Conservation (phyloP, 1,140 invertebrate genomes). For the Gryllus bimaculatus region DNA sequence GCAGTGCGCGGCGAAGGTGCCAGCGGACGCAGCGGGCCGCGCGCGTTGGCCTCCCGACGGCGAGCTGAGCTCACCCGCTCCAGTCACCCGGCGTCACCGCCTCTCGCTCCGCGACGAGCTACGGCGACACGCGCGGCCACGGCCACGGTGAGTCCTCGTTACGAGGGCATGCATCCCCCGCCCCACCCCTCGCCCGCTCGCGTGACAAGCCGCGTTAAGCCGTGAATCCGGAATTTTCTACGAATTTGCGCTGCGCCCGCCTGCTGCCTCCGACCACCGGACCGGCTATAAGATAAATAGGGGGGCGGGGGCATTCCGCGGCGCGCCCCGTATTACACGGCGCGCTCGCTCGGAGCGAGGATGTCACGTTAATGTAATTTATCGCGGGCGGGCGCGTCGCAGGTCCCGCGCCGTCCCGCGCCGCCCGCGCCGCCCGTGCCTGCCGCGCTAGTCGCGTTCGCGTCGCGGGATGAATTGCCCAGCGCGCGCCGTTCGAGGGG, state of each 20-base stretch:
- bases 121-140: neutral
- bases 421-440: neutral
- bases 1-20: neutral
- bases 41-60: neutral
- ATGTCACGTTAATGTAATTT: neutral
- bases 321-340: neutral
- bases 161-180: neutral
- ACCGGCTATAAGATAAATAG: neutral
- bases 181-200: neutral
- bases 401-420: no score
- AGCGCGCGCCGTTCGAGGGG: no score
- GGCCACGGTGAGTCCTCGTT: neutral
- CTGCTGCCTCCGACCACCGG: no score
- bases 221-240: neutral
- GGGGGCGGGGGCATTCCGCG: no score
- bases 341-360: neutral
- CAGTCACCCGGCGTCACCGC: neutral
- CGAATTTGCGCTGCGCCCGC: neutral
- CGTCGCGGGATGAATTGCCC: neutral
- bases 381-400: neutral
- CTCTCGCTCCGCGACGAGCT: no score
- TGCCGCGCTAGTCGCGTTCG: neutral
- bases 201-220: neutral
- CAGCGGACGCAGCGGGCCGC: neutral
- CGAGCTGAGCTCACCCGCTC: neutral